Conservation (phyloP, 2,797 vertebrate genomes). For the Microhierax caerulescens region DNA sequence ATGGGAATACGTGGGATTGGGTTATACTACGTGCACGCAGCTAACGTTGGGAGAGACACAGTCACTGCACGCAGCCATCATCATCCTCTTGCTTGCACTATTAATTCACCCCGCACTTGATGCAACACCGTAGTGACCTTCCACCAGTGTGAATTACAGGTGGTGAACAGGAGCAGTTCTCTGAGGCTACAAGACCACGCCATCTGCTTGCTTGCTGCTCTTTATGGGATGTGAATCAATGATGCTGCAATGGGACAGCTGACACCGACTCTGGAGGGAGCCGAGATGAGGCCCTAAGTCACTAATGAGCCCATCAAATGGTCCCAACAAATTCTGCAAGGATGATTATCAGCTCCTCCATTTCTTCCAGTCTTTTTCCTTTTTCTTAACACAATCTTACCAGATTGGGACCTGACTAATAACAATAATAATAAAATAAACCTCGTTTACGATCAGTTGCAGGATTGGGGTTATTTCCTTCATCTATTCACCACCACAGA, state of each 20-base stretch:
- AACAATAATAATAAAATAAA: slow-evolving; percentile 55
- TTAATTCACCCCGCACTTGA: neutral
- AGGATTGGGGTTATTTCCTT: slow-evolving; percentile 35
- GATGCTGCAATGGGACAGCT: neutral
- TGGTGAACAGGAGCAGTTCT: neutral
- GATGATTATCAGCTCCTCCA: neutral
- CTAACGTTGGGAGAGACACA: too few relatives aligned
- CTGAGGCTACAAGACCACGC: neutral
- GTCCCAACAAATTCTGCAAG: neutral
- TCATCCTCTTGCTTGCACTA: neutral
- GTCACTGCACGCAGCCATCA: neutral
- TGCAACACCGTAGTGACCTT: neutral
- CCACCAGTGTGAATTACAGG: neutral
- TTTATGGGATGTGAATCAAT: neutral
- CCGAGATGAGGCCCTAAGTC: neutral
- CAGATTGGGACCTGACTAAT: slow-evolving; percentile 52
- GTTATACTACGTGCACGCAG: fast-evolving
- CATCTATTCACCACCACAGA: slow-evolving; percentile 47
- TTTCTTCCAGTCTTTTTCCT: neutral
- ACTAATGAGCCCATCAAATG: neutral
- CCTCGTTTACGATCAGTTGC: slow-evolving; percentile 38
- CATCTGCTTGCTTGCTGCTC: neutral
- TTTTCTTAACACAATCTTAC: neutral
- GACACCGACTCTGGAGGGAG: neutral
- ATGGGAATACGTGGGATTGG: fast-evolving